Evolutionary conservation across 2,797 vertebrate species (phyloP).

Genomic region (Sparus aurata): DNA sequence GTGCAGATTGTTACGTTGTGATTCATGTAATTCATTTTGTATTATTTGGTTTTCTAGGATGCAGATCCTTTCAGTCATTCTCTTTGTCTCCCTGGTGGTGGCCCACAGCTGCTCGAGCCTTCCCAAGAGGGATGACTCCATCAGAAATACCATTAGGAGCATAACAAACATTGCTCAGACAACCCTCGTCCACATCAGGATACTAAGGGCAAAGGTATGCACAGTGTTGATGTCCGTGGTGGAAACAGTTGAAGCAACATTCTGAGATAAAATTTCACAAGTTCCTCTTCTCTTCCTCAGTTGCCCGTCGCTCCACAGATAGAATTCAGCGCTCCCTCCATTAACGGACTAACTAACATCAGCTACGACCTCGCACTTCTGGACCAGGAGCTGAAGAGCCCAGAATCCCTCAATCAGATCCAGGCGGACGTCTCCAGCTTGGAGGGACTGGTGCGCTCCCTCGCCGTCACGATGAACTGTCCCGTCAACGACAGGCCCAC

Average conservation of each 20-base stretch:
- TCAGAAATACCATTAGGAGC: neutral
- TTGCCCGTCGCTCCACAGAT: conserved; percentile 32
- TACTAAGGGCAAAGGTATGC: conserved; percentile 56
- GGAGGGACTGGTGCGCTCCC: conserved; percentile 47
- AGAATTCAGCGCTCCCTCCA: conserved; percentile 43
- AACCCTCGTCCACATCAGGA: conserved; percentile 71
- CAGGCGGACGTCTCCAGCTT: conserved; percentile 72
- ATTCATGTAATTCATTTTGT: neutral
- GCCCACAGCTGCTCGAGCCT: conserved; percentile 32
- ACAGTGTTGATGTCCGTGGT: neutral
- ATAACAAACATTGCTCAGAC: conserved; percentile 58
- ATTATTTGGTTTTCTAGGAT: conserved; percentile 55
- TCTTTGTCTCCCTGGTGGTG: conserved; percentile 41
- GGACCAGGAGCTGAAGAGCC: conserved; percentile 52
- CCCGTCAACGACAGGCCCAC: conserved; percentile 19
- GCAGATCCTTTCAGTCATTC: conserved; percentile 44
- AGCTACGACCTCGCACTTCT: conserved; percentile 61
- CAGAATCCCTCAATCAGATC: conserved; percentile 66
- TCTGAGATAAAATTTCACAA: neutral
- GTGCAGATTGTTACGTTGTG: neutral
- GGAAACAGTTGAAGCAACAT: too few species aligned
- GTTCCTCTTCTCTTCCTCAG: conserved; percentile 35
- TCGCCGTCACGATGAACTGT: conserved; percentile 57
- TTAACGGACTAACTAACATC: conserved; percentile 68
- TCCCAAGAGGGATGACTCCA: conserved; percentile 29